These are phyloP conservation scores for Prorops nasuta DNA, from an alignment of 1,140 invertebrate species.

Conservation along the genomic window DNA sequence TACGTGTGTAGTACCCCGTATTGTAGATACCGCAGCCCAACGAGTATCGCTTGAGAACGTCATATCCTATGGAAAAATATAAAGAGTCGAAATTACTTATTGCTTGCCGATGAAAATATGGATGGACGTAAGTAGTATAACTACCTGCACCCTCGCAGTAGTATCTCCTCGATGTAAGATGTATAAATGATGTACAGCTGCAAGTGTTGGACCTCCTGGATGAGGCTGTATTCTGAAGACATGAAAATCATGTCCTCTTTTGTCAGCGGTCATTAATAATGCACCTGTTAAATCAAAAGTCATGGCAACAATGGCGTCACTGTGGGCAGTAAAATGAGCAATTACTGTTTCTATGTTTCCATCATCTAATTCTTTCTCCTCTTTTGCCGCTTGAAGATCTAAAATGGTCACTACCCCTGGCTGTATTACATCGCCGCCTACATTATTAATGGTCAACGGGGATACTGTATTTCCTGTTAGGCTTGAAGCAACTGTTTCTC, in stretches of 20 bases:
- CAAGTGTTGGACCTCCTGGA: slow-evolving; percentile 80
- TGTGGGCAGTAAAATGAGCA: slow-evolving; percentile 93
- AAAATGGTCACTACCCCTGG: slow-evolving; percentile 87
- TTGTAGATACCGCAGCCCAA: slow-evolving; percentile 92
- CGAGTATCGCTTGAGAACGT: slow-evolving; percentile 87
- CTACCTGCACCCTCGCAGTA: slow-evolving; percentile 73
- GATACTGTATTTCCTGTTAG: slow-evolving; percentile 67
- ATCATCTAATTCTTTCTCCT: slow-evolving; percentile 60
- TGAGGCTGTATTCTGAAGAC: slow-evolving; percentile 93
- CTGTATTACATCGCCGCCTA: slow-evolving; percentile 59
- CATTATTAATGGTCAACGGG: slow-evolving; percentile 43
- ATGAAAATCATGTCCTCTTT: slow-evolving; percentile 93
- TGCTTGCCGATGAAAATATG: background rate
- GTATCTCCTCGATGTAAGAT: slow-evolving; percentile 88
- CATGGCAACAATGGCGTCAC: slow-evolving; percentile 85
- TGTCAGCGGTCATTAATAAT: slow-evolving; percentile 88
- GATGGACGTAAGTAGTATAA: background rate
- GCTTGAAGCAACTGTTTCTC: slow-evolving; percentile 91
- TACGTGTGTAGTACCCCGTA: slow-evolving; percentile 95
- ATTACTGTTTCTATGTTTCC: slow-evolving; percentile 68
- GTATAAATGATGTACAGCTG: slow-evolving; percentile 95
- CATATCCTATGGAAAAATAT: slow-evolving; percentile 69
- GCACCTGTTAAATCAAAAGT: slow-evolving; percentile 91
- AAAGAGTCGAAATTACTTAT: background rate
- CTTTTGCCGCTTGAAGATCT: slow-evolving; percentile 69